Evolutionary conservation across 2,888 invertebrate genomes (phyloP), one percentile per base, ranked within the genome.

Genomic region (Philopedon plagiatum): DNA sequence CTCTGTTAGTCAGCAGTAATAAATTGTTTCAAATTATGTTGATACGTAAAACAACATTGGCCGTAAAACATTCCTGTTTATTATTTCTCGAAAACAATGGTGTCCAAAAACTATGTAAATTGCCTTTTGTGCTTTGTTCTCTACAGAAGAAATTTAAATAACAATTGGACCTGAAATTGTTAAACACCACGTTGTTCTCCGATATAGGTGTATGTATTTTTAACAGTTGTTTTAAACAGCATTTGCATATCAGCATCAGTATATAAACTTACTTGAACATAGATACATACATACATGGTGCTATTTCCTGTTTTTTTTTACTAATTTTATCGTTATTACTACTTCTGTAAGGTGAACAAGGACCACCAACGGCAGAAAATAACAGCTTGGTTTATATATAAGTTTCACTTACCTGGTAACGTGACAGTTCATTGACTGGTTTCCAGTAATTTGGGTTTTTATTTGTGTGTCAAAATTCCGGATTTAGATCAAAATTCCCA

Each of bases 21-120:
- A 13, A 5, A 26, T 2, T 54, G 51, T 54, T 54, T 54, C 15
- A 9, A 56, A 51, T 68, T 58, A 68, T 32, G 60, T 39, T 26
- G 37, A 11, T 49, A 61, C 61, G 26, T 66, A 60, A 60, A 32
- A 49, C 32, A 62, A n/a, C 32, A 21, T 32, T 62, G 70, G 57
- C 57, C 63, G 58, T 65, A 71, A 71, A 71, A 71, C 56, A 60
- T 66, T 46, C 26, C 58, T 71, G 51, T 11, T 71, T 37, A 65
- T 71, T 70, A 19, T 60, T 60, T 46, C 32, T 44, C 11, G 62
- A 57, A 68, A 68, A 73, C 73, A 73, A 73, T 73, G 68, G 51
- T 58, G 57, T 63, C 63, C 73, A 68, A 73, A n/a, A 72, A 73
- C 67, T 73, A 73, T 73, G 73, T 73, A 73, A 68, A 73, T 73